phyloP scores from a whole-genome alignment of 2,888 invertebrate genomes.

The Apodemia zela region DNA sequence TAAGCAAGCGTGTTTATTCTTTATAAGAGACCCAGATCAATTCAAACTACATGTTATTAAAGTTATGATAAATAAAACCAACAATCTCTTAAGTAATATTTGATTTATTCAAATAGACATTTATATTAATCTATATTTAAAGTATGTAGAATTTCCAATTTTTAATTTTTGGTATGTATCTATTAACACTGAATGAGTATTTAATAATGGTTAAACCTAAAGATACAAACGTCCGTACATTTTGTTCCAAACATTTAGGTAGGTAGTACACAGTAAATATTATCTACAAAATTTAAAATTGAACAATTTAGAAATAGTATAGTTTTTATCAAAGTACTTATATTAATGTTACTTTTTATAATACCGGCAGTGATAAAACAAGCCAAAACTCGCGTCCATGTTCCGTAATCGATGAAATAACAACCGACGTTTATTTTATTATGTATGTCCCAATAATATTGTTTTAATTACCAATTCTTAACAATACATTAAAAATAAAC shows the following conservation, averaged over 20 bases:
- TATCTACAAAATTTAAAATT: constrained; percentile 79
- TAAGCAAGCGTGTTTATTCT: no score
- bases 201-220: constrained; percentile 58
- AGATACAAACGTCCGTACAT: constrained; percentile 67
- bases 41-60: no score
- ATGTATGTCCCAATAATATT: constrained; percentile 26
- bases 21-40: no score
- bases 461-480: constrained; percentile 52
- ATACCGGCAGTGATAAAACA: constrained; percentile 75
- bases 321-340: constrained; percentile 75
- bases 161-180: constrained; percentile 72
- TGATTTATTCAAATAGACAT: constrained; percentile 80
- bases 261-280: constrained; percentile 70
- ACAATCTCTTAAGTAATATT: constrained; percentile 60
- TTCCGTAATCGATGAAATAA: constrained; percentile 25
- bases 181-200: constrained; percentile 72
- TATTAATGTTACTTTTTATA: constrained; percentile 59
- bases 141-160: constrained; percentile 70
- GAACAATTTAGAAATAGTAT: constrained; percentile 79
- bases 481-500: constrained; percentile 54
- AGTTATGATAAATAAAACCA: constrained; percentile 51
- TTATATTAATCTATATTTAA: constrained; percentile 67
- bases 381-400: constrained; percentile 52
- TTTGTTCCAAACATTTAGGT: constrained; percentile 70
- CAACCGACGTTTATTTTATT: constrained; percentile 15